These are phyloP conservation scores for Acanthopleura granulata DNA, from an alignment of 2,888 invertebrate genomes.

Conservation along the genomic window DNA sequence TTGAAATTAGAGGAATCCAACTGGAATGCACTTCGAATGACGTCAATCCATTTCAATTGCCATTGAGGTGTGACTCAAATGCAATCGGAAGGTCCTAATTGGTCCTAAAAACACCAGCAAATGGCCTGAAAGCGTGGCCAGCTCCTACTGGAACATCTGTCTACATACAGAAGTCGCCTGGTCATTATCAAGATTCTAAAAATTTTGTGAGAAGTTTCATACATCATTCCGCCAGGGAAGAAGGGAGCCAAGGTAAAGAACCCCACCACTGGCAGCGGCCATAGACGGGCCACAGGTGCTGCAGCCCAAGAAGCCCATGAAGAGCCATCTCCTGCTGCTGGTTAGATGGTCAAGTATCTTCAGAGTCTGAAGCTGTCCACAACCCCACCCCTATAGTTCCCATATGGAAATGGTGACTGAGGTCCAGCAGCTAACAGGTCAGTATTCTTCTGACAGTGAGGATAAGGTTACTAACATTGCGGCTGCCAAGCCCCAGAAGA, in stretches of 20 bases:
- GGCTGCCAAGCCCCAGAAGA: conserved; percentile 7
- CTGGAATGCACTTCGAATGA: no score
- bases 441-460: conserved; percentile 13
- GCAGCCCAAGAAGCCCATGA: conserved; percentile 8
- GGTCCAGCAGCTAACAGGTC: conserved; percentile 2
- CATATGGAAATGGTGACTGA: not conserved
- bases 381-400: not conserved
- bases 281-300: conserved; percentile 9
- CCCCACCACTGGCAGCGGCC: not conserved
- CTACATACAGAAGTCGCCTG: no score
- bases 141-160: no score
- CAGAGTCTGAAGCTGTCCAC: conserved; percentile 15
- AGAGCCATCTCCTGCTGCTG: not conserved
- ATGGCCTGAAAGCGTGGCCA: no score
- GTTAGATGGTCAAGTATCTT: not conserved
- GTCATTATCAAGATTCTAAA: no score
- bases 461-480: not conserved
- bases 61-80: no score
- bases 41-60: no score
- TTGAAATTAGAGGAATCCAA: no score
- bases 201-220: no score
- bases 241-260: not conserved
- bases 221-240: conserved; percentile 9
- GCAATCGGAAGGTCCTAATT: no score
- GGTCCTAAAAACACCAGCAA: no score